These are phyloP conservation scores for Chironomus tentans DNA, from an alignment of 2,888 invertebrate species.

Conservation along the genomic window DNA sequence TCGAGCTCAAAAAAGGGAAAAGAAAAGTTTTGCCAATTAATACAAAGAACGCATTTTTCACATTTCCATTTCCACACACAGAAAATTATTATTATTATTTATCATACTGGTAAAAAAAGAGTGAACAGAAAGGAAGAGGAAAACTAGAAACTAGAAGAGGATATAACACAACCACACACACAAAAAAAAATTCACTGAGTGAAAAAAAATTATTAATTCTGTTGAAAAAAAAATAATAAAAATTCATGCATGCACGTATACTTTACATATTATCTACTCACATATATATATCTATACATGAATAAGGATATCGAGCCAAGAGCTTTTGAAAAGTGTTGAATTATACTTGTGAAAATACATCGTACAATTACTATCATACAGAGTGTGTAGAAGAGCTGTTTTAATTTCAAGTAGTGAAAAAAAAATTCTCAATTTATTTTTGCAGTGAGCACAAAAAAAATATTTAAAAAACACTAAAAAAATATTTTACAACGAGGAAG, in stretches of 20 bases:
- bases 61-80: no score
- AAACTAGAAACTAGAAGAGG: conserved; percentile 17
- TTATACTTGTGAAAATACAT: conserved; percentile 24
- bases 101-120: background rate
- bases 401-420: conserved; percentile 25
- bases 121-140: background rate
- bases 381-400: conserved; percentile 21
- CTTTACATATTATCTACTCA: no score
- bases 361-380: conserved; percentile 15
- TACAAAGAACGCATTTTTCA: no score
- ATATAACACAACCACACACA: conserved; percentile 19
- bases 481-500: conserved; percentile 4
- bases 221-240: background rate
- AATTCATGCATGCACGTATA: conserved; percentile 9
- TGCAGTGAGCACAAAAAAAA: conserved; percentile 16
- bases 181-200: background rate
- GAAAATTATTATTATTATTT: background rate
- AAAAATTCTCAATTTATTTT: conserved; percentile 21
- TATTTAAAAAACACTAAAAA: background rate
- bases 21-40: no score
- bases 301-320: conserved; percentile 21
- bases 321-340: conserved; percentile 27
- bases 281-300: background rate
- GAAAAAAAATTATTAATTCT: background rate
- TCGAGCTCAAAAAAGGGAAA: no score